Evolutionary conservation across 2,797 vertebrate species (phyloP).

Genomic region (Artibeus jamaicensis): DNA sequence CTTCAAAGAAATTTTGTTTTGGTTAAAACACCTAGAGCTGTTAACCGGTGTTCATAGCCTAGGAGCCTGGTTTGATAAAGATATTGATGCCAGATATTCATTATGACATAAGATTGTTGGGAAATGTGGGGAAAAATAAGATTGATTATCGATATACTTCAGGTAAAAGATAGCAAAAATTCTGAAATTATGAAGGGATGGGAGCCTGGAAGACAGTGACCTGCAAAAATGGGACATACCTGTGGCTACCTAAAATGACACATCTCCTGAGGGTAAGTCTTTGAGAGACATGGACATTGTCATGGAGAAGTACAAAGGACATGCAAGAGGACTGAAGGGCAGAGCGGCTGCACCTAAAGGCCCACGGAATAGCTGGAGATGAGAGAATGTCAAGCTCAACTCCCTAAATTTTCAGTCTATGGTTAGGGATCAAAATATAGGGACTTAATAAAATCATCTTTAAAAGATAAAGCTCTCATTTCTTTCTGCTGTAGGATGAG

Average conservation of each 20-base stretch:
- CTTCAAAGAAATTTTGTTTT: neutral
- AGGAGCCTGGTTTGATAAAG: neutral
- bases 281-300: neutral
- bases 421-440: neutral
- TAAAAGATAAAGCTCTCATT: neutral
- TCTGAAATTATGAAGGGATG: neutral
- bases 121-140: neutral
- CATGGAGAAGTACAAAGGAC: neutral
- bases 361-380: neutral
- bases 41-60: neutral
- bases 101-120: neutral
- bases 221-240: neutral
- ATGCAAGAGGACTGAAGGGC: neutral
- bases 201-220: neutral
- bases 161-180: neutral
- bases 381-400: neutral
- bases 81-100: neutral
- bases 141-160: neutral
- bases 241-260: neutral
- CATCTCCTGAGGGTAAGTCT: neutral
- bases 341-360: neutral
- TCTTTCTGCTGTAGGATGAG: neutral
- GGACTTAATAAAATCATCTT: neutral
- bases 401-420: neutral
- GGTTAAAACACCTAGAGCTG: neutral